Evolutionary conservation across 1,140 invertebrate species (phyloP), one percentile per base, ranked within the genome.

Genomic region (Plectrocnemia conspersa): DNA sequence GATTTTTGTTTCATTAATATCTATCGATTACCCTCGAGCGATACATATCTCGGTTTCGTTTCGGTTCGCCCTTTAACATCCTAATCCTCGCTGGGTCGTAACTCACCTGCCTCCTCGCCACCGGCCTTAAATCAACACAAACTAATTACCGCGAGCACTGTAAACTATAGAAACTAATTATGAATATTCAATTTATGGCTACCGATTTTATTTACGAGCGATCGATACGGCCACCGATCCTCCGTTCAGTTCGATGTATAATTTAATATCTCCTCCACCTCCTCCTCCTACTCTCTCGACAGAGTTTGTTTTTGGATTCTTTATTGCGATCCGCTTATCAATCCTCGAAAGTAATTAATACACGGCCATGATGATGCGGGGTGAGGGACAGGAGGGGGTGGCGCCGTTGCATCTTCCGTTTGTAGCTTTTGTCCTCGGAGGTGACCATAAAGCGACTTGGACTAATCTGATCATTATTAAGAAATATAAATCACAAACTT

Each of bases 161-260:
- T 59, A 59, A 59, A 59, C 54, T 32, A 54, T 60, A 60, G 54
- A 56, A 60, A 60, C 58, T 60, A 60, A 60, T 60, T 60, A 60
- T 60, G 58, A 60, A 60, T 60, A 60, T 60, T 60, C 54, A 60
- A 60, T 60, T 60, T 60, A 60, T 60, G 58, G 54, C 42, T 48
- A 35, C 44, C 49, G 49, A 54, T 42, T 50, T 60, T 60, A 60
- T 60, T 60, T 60, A 60, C 44, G 58, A 55, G 47, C 52, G 48
- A 44, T 19, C 47, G 47, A 60, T 60, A 60, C 40, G 36, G 56
- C 54, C 49, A 49, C 42, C 54, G 58, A 29, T 44, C 47, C 35
- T 38, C 38, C 19, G 55, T 29, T 40, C 18, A 22, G 55, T 22
- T 50, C 10, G 29, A 27, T 46, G 42, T 52, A 56, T 60, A 60